Evolutionary conservation across 1,140 invertebrate genomes (phyloP).

Genomic region (Trichomalopsis sarcophagae): DNA sequence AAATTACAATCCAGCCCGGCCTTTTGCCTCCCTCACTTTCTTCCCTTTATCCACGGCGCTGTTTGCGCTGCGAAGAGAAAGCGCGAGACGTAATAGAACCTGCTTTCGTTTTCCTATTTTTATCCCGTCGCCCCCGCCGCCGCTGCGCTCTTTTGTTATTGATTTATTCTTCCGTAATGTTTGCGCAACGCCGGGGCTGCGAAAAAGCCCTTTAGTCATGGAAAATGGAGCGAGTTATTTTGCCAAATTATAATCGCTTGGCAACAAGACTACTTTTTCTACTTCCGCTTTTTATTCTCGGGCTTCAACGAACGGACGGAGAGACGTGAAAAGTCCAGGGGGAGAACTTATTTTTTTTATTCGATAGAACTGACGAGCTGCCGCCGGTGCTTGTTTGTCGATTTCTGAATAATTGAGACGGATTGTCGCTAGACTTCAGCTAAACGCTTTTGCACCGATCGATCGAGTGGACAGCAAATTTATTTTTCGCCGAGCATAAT

Average conservation of each 20-base stretch:
- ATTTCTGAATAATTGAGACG: conserved; percentile 38
- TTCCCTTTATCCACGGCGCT: background rate
- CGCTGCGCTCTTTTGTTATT: background rate
- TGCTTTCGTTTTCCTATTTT: conserved; percentile 15
- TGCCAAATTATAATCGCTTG: background rate
- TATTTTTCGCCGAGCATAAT: background rate
- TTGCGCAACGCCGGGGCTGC: no score
- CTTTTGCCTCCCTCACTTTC: background rate
- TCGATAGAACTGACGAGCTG: background rate
- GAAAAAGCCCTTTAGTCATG: no score
- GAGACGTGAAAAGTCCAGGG: no score
- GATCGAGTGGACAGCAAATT: background rate
- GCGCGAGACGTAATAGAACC: conserved; percentile 6
- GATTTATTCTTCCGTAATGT: background rate
- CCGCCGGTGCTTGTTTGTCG: background rate
- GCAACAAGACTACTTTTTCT: no score
- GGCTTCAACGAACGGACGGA: background rate
- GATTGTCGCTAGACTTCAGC: conserved; percentile 7
- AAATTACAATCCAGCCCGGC: conserved; percentile 57
- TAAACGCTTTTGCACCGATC: background rate
- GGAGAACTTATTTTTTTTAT: no score
- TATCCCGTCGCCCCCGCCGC: background rate
- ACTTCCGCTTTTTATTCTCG: conserved; percentile 1
- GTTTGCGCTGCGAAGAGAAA: background rate
- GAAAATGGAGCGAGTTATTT: background rate